Evolutionary conservation across 92 coral and sea anemone genomes (phyloP), one percentile per base, ranked within the genome.

Genomic region (Epizoanthus ramosus): DNA sequence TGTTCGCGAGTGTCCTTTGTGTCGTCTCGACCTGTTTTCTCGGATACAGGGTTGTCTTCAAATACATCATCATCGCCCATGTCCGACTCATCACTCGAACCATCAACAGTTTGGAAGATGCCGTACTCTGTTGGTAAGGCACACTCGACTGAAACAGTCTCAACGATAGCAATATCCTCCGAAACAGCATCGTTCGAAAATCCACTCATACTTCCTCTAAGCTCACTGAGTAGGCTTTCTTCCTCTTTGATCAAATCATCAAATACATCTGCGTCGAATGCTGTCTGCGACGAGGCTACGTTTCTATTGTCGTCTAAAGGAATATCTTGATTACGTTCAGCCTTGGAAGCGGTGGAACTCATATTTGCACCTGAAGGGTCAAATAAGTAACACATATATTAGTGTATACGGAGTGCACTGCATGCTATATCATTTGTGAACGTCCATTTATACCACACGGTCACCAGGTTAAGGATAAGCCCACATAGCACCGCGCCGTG

Each of bases 51-150:
- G 3, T 41, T 73, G 39, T 80, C 61, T 45, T 70, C 68, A 70
- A 73, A 70, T 6, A 58, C 74, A 39, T 86, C 85, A 13, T 68
- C 77, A 14, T 73, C 87, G n/a, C 87, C 67, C 66, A 28, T 47
- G 13, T 77, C 82, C 1, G 82, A 77, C 35, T 77, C 82, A 52
- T 77, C 82, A 63, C 82, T 77, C 15, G 71, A 77, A 16, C 71
- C 82, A 39, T 77, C 82, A 23, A 63, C 71, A 57, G 82, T 61
- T 77, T 77, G 82, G 58, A 77, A 77, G 59, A 77, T 77, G 13
- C 69, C 82, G 17, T 61, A 77, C 45, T 43, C 70, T 22, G 82
- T n/a, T 60, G 82, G 82, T 5, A 77, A 43, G 25, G 82, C 39
- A 17, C 82, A 60, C 58, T 77, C 57, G 47, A 77, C 82, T 13